phyloP scores from a whole-genome alignment of 1,140 invertebrate genomes.

The Pachyrhynchus sulphureomaculatus region DNA sequence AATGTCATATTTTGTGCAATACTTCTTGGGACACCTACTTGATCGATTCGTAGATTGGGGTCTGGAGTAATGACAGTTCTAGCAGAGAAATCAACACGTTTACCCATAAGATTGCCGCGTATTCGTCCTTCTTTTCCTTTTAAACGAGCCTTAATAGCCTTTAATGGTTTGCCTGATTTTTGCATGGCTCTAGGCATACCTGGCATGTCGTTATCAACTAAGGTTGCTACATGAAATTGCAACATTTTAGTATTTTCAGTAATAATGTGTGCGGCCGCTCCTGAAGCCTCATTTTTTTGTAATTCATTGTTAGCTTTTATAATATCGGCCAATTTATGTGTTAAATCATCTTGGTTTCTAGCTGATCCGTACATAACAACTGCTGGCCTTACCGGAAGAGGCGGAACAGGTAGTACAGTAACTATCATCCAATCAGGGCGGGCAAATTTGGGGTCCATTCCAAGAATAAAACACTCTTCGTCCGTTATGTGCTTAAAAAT shows the following conservation, averaged over 20 bases:
- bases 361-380: conserved; percentile 99
- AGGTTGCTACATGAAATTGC: conserved; percentile 97
- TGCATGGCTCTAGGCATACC: conserved; percentile 96
- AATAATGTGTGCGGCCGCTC: conserved; percentile 95
- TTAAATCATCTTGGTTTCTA: conserved; percentile 98
- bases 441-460: conserved; percentile 94
- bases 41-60: conserved; percentile 97
- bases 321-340: conserved; percentile 97
- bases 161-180: conserved; percentile 97
- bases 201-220: conserved; percentile 98
- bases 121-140: conserved; percentile 97
- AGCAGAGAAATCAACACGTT: conserved; percentile 98
- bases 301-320: conserved; percentile 98
- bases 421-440: conserved; percentile 99
- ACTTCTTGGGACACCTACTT: conserved; percentile 96
- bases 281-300: conserved; percentile 89
- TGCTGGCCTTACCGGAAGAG: conserved; percentile 88
- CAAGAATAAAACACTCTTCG: conserved; percentile 90
- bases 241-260: conserved; percentile 96
- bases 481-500: conserved; percentile 97
- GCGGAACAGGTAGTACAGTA: conserved; percentile 93
- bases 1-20: conserved; percentile 99
- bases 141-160: conserved; percentile 90
- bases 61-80: conserved; percentile 99
- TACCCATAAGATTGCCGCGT: conserved; percentile 98